Percentiles rank a stretch among this genome's conserved stretches.
These are phyloP conservation scores for Muntiacus muntjak DNA, from an alignment of 2,113 vertebrate genomes.

Conservation along the genomic window DNA sequence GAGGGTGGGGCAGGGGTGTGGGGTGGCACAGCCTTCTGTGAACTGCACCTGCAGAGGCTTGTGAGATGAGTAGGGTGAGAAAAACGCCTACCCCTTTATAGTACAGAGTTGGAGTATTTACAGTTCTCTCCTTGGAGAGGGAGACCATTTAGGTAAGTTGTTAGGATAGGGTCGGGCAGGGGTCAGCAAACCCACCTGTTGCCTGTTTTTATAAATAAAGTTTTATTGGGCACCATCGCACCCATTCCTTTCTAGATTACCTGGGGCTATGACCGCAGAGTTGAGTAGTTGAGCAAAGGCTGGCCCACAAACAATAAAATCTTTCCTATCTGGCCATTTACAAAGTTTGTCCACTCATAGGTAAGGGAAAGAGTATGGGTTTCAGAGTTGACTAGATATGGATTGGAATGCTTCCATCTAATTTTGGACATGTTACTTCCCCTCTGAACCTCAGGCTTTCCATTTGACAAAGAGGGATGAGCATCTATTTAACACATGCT, in stretches of 20 bases:
- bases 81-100: not conserved
- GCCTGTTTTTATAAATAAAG: not conserved
- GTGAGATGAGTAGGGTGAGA: not conserved
- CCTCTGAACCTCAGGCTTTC: not conserved
- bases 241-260: not conserved
- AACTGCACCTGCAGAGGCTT: not conserved
- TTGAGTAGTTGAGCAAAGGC: not conserved
- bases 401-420: not conserved
- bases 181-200: not conserved
- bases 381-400: not conserved
- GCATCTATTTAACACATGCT: not conserved
- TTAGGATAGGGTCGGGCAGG: not conserved
- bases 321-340: not conserved
- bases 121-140: not conserved
- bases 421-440: not conserved
- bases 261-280: not conserved
- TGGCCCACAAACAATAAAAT: not conserved
- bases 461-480: not conserved
- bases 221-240: not conserved
- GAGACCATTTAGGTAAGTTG: not conserved
- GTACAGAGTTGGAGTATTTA: not conserved
- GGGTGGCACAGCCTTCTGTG: not conserved
- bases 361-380: not conserved
- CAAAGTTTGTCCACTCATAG: not conserved
- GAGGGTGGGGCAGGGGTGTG: not conserved